Conservation (phyloP, 2,888 invertebrate genomes). For the Coremacera marginata region DNA sequence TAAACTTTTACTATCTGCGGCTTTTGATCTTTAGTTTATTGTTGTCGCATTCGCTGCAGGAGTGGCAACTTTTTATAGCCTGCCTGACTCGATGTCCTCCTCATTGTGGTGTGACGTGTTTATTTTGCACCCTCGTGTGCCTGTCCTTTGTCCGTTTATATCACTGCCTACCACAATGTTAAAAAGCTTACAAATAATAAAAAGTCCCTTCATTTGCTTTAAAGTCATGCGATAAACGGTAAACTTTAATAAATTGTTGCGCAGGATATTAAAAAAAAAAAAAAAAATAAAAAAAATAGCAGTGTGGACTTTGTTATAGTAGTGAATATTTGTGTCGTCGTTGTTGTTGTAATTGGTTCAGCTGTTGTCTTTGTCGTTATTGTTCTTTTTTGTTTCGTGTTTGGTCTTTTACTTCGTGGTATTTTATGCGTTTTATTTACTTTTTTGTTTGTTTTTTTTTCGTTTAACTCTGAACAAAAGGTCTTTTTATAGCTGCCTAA, state of each 20-base stretch:
- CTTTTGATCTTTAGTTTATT: background rate
- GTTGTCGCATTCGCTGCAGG: background rate
- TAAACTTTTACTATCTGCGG: background rate
- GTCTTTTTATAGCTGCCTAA: background rate
- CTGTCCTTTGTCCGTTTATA: background rate
- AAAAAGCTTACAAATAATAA: background rate
- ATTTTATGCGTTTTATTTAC: conserved; percentile 4
- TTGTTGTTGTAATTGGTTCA: background rate
- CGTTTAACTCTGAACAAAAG: background rate
- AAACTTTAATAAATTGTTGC: conserved; percentile 7
- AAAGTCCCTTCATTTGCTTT: conserved; percentile 6
- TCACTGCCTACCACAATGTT: background rate
- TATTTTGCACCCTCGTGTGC: background rate
- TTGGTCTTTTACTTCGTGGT: background rate
- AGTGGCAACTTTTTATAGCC: background rate
- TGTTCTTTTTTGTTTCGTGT: background rate
- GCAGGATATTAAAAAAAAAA: background rate
- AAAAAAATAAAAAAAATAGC: no score
- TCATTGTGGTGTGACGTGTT: no score
- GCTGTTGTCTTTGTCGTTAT: conserved; percentile 6
- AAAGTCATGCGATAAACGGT: conserved; percentile 16
- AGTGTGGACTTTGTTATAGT: background rate
- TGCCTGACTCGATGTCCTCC: background rate
- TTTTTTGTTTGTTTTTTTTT: background rate
- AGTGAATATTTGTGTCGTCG: background rate